Evolutionary conservation across 1,140 invertebrate species (phyloP).

Genomic region (Caenorhabditis remanei): DNA sequence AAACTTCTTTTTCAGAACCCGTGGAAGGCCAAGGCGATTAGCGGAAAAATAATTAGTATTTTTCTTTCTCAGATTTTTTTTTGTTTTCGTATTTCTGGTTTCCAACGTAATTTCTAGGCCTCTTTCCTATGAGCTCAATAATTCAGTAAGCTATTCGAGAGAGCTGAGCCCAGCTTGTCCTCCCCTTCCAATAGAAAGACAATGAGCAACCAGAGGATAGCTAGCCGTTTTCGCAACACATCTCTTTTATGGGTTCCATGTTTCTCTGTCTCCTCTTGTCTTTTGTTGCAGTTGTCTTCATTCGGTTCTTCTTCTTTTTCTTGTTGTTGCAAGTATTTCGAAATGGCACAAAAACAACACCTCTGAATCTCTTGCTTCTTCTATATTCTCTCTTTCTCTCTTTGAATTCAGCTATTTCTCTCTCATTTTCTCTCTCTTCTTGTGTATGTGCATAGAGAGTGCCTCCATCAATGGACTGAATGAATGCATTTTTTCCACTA

Average conservation of each 20-base stretch:
- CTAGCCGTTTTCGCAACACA: slow-evolving; percentile 9
- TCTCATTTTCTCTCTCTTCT: neutral
- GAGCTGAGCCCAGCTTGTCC: neutral
- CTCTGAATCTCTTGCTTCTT: neutral
- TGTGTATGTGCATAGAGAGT: slow-evolving; percentile 14
- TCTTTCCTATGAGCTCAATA: neutral
- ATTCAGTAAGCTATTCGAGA: slow-evolving; percentile 1
- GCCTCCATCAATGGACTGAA: neutral
- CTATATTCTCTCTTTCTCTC: neutral
- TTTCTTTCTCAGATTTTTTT: neutral
- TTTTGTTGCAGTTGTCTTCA: neutral
- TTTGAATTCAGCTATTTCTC: neutral
- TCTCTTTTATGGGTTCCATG: slow-evolving; percentile 27
- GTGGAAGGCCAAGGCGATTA: too few species aligned
- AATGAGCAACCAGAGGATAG: slow-evolving; percentile 24
- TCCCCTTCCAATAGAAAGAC: neutral
- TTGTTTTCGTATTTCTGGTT: neutral
- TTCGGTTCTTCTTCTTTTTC: neutral
- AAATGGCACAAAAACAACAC: slow-evolving; percentile 8
- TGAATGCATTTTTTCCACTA: neutral
- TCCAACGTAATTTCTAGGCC: neutral
- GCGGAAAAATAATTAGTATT: neutral
- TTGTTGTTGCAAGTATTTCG: slow-evolving; percentile 34
- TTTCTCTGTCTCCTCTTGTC: neutral
- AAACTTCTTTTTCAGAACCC: too few species aligned